phyloP scores from a whole-genome alignment of 2,797 vertebrate species.

The Peromyscus aztecus region DNA sequence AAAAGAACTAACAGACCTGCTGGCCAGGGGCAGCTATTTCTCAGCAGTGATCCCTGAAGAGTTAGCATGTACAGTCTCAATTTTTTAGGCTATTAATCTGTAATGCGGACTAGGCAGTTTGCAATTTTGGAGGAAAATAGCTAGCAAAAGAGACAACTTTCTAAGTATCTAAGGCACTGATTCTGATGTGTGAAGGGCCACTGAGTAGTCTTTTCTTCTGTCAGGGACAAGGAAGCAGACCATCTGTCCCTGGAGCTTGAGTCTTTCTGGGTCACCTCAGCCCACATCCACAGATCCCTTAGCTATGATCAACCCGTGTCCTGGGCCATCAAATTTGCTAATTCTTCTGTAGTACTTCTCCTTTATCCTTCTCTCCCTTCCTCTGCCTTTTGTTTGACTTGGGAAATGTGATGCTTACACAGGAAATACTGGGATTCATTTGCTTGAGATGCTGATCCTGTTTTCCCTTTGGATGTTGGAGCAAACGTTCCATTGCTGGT shows the following conservation, averaged over 20 bases:
- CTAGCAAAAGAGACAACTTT: constrained; percentile 78
- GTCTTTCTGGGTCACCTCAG: constrained; percentile 62
- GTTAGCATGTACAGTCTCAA: constrained; percentile 81
- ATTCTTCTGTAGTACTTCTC: constrained; percentile 80
- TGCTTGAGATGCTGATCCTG: constrained; percentile 88
- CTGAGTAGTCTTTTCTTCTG: constrained; percentile 34
- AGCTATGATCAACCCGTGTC: constrained; percentile 49
- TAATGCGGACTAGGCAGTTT: constrained; percentile 85
- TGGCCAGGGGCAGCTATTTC: constrained; percentile 56
- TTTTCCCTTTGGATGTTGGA: constrained; percentile 89
- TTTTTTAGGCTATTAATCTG: constrained; percentile 84
- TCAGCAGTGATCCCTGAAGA: constrained; percentile 64
- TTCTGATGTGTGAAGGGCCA: constrained; percentile 80
- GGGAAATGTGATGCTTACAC: constrained; percentile 90
- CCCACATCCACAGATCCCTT: constrained; percentile 10
- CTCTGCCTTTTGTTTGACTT: constrained; percentile 85
- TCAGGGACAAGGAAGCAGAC: constrained; percentile 8
- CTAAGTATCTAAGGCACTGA: constrained; percentile 80
- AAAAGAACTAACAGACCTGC: constrained; percentile 32
- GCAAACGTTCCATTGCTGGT: constrained; percentile 86
- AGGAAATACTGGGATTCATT: constrained; percentile 90
- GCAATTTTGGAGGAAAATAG: constrained; percentile 85
- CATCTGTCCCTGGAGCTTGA: constrained; percentile 40
- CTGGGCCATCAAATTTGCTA: constrained; percentile 39
- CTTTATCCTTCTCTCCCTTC: constrained; percentile 74